A percentile compares a stretch with the other conserved stretches of the same genome.
phyloP scores from a whole-genome alignment of 2,113 vertebrate genomes.

The Pituophis catenifer region DNA sequence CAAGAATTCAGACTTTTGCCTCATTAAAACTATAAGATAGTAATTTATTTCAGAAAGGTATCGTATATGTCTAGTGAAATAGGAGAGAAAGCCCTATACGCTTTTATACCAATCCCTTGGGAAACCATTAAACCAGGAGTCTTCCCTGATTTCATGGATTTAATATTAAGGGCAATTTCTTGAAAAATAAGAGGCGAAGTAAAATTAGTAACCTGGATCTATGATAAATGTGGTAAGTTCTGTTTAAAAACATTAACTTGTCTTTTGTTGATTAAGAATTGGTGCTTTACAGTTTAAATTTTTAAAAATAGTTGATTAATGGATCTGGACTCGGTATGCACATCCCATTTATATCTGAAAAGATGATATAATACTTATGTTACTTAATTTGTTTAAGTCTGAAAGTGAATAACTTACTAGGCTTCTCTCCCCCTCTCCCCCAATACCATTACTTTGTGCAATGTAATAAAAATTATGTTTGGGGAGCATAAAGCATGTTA shows the following conservation, averaged over 20 bases:
- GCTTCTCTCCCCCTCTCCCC: not conserved
- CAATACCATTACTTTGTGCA: not conserved
- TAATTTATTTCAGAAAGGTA: not conserved
- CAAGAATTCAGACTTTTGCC: not conserved
- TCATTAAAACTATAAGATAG: not conserved
- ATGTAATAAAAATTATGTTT: not conserved
- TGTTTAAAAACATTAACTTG: not conserved
- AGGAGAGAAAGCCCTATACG: not conserved
- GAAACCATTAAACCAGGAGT: not conserved
- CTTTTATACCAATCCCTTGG: not conserved
- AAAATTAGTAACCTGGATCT: not conserved
- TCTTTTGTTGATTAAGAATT: not conserved
- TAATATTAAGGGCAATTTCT: not conserved
- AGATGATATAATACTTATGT: not conserved
- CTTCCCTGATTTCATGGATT: not conserved
- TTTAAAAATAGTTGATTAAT: not conserved
- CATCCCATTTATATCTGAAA: not conserved
- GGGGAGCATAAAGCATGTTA: not conserved
- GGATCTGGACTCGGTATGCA: not conserved
- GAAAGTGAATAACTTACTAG: not conserved
- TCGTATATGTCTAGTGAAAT: not conserved
- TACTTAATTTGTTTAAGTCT: not conserved
- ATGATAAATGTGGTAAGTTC: not conserved
- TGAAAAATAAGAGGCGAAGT: not conserved
- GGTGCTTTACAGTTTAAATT: not conserved